phyloP scores from a whole-genome alignment of 2,113 vertebrate genomes.

The Perca flavescens region DNA sequence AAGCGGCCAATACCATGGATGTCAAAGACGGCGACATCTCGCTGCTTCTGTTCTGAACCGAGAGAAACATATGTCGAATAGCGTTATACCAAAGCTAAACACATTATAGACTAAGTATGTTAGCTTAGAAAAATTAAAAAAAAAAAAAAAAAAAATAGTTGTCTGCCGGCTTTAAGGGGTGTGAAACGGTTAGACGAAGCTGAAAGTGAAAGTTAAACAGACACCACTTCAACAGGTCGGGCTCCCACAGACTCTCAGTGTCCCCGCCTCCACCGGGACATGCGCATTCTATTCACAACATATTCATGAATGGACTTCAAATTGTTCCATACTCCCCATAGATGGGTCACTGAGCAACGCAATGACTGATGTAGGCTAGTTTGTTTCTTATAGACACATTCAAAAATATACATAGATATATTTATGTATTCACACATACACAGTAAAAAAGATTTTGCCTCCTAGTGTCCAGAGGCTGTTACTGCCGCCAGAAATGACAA shows the following conservation, averaged over 20 bases:
- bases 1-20: accelerated
- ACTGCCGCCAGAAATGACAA: background rate
- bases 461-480: background rate
- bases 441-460: background rate
- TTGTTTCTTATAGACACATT: background rate
- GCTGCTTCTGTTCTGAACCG: background rate
- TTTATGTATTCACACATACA: too few relatives aligned
- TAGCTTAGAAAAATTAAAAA: too few relatives aligned
- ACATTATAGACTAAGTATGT: accelerated
- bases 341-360: accelerated
- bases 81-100: accelerated
- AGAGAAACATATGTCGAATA: background rate
- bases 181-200: accelerated
- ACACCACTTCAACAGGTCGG: too few relatives aligned
- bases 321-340: background rate
- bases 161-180: accelerated
- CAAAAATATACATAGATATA: too few relatives aligned
- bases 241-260: background rate
- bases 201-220: conserved; percentile 12
- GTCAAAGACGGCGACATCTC: background rate
- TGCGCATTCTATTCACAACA: background rate
- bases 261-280: conserved; percentile 1
- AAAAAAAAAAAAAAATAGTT: background rate
- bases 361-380: background rate
- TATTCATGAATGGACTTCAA: background rate